Evolutionary conservation across 1,140 invertebrate species (phyloP).

Genomic region (Drosophila teissieri): DNA sequence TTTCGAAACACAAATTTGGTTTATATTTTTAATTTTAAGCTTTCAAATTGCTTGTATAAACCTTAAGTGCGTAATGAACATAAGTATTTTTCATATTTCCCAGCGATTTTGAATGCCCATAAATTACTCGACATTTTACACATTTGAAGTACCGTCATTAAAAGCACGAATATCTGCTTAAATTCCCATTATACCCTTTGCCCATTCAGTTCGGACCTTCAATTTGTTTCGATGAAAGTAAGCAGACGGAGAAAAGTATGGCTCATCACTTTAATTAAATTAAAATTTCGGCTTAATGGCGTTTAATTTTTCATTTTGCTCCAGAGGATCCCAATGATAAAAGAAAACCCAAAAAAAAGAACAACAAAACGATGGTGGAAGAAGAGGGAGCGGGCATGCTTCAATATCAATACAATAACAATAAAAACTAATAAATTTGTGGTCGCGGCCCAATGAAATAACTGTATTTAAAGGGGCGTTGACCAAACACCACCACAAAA

Average conservation of each 20-base stretch:
- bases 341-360: too few species aligned
- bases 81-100: not conserved
- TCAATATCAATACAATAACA: constrained; percentile 80
- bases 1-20: not conserved
- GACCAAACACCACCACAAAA: constrained; percentile 77
- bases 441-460: constrained; percentile 84
- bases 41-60: too few species aligned
- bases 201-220: constrained; percentile 1
- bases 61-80: not conserved
- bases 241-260: constrained; percentile 14
- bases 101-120: not conserved
- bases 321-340: not conserved
- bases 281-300: constrained; percentile 50
- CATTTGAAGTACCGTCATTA: constrained; percentile 22
- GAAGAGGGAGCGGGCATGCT: constrained; percentile 43
- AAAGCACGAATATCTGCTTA: constrained; percentile 35
- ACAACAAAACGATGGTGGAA: not conserved
- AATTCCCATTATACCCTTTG: constrained; percentile 26
- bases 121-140: constrained; percentile 20
- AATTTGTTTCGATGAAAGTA: constrained; percentile 28
- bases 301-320: constrained; percentile 41
- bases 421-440: constrained; percentile 83
- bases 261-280: constrained; percentile 49
- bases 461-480: constrained; percentile 85
- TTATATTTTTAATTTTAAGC: not conserved